Base-by-base conservation (phyloP, 2,797 vertebrate species). In the Alectoris magna region DNA sequence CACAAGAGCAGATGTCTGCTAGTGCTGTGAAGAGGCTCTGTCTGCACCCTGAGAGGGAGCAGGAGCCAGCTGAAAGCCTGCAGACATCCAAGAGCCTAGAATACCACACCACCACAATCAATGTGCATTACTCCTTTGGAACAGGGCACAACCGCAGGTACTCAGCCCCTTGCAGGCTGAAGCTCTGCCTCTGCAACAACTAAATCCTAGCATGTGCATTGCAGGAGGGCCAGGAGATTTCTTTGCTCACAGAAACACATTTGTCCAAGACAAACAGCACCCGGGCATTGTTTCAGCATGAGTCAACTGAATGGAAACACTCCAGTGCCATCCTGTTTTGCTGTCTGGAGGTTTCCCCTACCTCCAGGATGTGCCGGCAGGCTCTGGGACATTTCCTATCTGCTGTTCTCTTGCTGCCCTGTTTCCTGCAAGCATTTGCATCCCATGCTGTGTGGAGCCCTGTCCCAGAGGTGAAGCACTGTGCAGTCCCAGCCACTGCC, bases 241-340 rank as follows among this genome's bases (percentile, higher is more conserved):
- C 95, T 81, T 87, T 91, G 91, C 95, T 94, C 75, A 83, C 85
- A 95, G 70, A 92, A 93, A 95, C 43, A 68, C 36, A 4, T 76
- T 84, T 87, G 58, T 93, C 91, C 95, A 95, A 97, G 89, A 95
- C 84, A 96, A 97, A 97, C 90, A 95, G 91, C 18, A 11, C 77
- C 92, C 78, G 56, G 92, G 95, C 94, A 97, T 96, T 97, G 95
- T 97, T 96, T 96, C 93, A 87, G 95, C 88, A 62, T 95, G 95
- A 97, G 88, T 96, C 96, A 96, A 87, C 34, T 0, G 1, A 91
- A 79, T 96, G 94, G 94, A 94, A 95, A 95, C 3, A 24, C 88
- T 95, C 92, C 91, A 9, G 63, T 96, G 91, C 94, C 96, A 97
- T 96, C 95, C 96, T 97, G 96, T 97, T 96, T 96, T 96, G 95